Evolutionary conservation across 2,113 vertebrate genomes (phyloP).

Genomic region (Columba janthina): DNA sequence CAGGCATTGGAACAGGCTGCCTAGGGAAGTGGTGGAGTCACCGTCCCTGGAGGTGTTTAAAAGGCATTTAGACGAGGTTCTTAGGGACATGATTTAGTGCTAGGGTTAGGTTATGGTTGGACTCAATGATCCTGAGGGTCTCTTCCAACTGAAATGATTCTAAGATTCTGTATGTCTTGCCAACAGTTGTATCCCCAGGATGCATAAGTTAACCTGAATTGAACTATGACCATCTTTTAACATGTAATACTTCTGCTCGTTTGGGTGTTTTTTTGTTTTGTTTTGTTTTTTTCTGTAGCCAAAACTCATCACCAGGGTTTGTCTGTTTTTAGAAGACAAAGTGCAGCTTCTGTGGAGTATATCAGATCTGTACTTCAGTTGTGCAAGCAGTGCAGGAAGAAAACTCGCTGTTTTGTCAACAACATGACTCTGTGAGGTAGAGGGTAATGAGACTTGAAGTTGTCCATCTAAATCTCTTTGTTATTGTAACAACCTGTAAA

Average conservation of each 20-base stretch:
- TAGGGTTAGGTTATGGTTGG: too few species aligned
- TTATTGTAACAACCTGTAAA: rapidly evolving
- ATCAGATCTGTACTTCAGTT: not conserved
- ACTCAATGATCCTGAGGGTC: too few species aligned
- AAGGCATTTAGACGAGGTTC: too few species aligned
- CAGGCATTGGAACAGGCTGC: too few species aligned
- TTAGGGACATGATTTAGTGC: too few species aligned
- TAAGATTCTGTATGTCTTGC: not conserved
- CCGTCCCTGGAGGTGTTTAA: too few species aligned
- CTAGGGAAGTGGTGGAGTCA: too few species aligned
- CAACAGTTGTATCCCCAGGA: not conserved
- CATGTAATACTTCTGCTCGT: not conserved
- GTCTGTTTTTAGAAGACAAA: not conserved
- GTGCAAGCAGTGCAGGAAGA: not conserved
- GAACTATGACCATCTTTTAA: not conserved
- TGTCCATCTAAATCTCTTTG: not conserved
- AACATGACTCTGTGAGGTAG: not conserved
- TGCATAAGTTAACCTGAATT: not conserved
- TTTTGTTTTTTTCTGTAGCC: not conserved
- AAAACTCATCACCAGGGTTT: not conserved
- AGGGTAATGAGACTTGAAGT: not conserved
- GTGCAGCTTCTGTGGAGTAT: not conserved
- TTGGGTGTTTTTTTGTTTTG: not conserved
- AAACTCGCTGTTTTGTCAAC: not conserved
- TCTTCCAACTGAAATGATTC: too few species aligned